Evolutionary conservation across 2,888 invertebrate species (phyloP), one percentile per base, ranked within the genome.

Genomic region (Idaea biselata): DNA sequence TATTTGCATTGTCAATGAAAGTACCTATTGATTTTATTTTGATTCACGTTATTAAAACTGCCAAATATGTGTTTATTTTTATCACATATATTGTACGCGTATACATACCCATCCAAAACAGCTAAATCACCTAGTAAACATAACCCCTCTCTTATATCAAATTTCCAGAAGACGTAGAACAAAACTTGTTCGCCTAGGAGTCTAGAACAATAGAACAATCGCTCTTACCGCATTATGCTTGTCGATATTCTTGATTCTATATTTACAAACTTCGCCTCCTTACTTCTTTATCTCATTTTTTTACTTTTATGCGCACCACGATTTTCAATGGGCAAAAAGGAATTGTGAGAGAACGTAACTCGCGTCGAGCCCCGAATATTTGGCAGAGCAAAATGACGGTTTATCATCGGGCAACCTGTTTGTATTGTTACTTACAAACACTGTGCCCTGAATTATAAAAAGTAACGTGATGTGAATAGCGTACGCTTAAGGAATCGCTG

Each of bases 361-460:
- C 11, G 44, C 44, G 8, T 44, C 44, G 44, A 44, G 44, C 44
- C 14, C 44, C 44, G 44, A 44, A 44, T 44, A 44, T 44, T 44
- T 44, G 44, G 62, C 68, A 64, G 63, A 67, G 65, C 63, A 61
- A 60, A 66, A 62, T 63, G 68, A 60, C 63, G 66, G 67, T 69
- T 69, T 68, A 69, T 70, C 69, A 69, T 61, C 60, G 60, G 58
- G 57, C 7, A 18, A 64, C 66, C 67, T 69, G 69, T 69, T 71
- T 71, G 71, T 71, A 67, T 63, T 66, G 68, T 66, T 69, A 61
- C 61, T 63, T 63, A 64, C 68, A 64, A 65, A 66, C 61, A 62
- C 60, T 58, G 60, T 63, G 60, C 62, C 54, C 65, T 54, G 69
- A 68, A 69, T 69, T 62, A 63, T 68, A 64, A 71, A 63, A 60